A percentile compares a stretch with the other conserved stretches of the same genome.
Evolutionary conservation across 2,888 invertebrate species (phyloP).

Genomic region (Napeogenes sylphis): DNA sequence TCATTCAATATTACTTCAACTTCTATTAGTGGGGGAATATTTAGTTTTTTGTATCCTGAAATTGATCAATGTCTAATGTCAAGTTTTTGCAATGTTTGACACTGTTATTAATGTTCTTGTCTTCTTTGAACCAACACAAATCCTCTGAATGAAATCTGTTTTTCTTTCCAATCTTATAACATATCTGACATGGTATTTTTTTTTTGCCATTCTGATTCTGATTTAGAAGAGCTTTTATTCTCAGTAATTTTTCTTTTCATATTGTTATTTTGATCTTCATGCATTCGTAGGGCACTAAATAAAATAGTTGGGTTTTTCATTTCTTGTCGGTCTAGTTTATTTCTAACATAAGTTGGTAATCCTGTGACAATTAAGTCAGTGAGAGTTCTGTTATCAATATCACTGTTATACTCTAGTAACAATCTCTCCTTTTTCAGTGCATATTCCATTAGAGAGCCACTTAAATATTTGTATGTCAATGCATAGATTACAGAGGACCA

Average conservation of each 20-base stretch:
- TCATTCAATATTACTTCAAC: conserved; percentile 14
- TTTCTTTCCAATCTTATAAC: conserved; percentile 19
- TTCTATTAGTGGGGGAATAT: conserved; percentile 18
- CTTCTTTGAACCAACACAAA: conserved; percentile 24
- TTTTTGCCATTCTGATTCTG: conserved; percentile 12
- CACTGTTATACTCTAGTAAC: conserved; percentile 17
- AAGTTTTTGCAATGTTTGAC: conserved; percentile 18
- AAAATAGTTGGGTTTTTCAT: conserved; percentile 13
- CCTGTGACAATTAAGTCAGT: conserved; percentile 18
- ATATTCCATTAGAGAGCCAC: conserved; percentile 14
- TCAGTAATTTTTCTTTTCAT: conserved; percentile 10
- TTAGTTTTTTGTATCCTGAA: conserved; percentile 26
- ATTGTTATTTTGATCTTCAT: conserved; percentile 15
- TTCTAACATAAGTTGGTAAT: conserved; percentile 16
- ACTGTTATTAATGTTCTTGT: conserved; percentile 14
- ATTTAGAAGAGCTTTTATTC: conserved; percentile 11
- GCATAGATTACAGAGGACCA: too few relatives aligned
- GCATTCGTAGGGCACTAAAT: conserved; percentile 14
- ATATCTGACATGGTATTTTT: conserved; percentile 17
- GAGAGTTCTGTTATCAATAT: conserved; percentile 17
- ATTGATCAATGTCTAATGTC: conserved; percentile 11
- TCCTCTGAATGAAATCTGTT: conserved; percentile 21
- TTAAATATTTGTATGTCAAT: neutral
- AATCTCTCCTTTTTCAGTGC: conserved; percentile 17
- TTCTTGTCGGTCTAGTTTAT: conserved; percentile 15